phyloP scores from a whole-genome alignment of 1,140 invertebrate genomes.

The Drosophila yakuba region DNA sequence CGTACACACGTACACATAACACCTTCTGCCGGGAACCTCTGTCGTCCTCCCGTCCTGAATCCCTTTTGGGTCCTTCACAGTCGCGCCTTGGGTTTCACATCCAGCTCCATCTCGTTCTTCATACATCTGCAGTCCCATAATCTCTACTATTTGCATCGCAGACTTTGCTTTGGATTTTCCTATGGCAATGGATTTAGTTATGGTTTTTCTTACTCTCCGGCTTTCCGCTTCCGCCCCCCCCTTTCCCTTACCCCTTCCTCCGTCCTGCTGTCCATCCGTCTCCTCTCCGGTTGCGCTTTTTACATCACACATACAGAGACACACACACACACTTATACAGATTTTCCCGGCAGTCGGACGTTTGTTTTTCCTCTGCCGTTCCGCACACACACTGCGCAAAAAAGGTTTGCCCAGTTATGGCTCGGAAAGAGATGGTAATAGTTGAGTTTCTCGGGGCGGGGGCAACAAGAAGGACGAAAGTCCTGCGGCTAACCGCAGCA shows the following conservation, averaged over 20 bases:
- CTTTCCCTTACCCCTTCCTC: not conserved
- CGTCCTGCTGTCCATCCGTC: conserved; percentile 34
- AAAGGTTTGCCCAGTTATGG: conserved; percentile 47
- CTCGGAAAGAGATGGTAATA: conserved; percentile 22
- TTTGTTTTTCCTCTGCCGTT: conserved; percentile 65
- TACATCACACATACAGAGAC: conserved; percentile 27
- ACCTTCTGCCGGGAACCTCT: conserved; percentile 42
- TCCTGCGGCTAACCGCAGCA: conserved; percentile 46
- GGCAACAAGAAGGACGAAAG: not conserved
- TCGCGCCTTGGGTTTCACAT: conserved; percentile 32
- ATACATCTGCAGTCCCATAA: conserved; percentile 76
- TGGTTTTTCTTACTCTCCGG: conserved; percentile 75
- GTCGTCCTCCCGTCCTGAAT: not conserved
- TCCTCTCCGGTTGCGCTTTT: conserved; percentile 65
- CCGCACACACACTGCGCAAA: conserved; percentile 64
- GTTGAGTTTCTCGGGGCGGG: not conserved
- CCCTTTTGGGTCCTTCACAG: not conserved
- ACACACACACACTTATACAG: conserved; percentile 20
- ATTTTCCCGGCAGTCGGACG: conserved; percentile 37
- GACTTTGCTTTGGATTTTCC: conserved; percentile 81
- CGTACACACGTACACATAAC: conserved; percentile 50
- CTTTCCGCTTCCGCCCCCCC: conserved; percentile 18
- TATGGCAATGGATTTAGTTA: conserved; percentile 82
- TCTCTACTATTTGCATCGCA: conserved; percentile 83
- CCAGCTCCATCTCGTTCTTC: conserved; percentile 52